Conservation (phyloP, 1,140 invertebrate species). For the Philopotamus ludificatus region DNA sequence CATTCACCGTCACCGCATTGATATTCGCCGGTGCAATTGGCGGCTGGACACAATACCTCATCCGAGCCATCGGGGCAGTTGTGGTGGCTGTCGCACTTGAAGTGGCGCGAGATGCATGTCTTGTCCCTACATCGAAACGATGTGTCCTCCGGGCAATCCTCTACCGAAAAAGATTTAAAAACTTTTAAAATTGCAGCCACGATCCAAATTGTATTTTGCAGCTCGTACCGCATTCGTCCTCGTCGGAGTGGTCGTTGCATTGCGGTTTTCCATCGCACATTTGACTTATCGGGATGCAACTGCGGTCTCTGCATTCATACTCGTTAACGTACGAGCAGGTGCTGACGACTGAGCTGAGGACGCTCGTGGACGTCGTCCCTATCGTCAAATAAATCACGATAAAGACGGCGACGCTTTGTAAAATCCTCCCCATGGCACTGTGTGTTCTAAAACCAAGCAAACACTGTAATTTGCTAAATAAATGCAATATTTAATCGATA, state of each 20-base stretch:
- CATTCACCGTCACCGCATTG: slow-evolving; percentile 59
- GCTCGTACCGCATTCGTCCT: slow-evolving; percentile 61
- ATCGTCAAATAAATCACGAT: not conserved
- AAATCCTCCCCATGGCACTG: not conserved
- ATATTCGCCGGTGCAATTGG: slow-evolving; percentile 43
- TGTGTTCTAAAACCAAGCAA: not conserved
- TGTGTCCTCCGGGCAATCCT: slow-evolving; percentile 26
- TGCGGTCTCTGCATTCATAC: slow-evolving; percentile 58
- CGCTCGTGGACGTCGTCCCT: not conserved
- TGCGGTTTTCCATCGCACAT: slow-evolving; percentile 62
- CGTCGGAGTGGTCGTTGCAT: slow-evolving; percentile 65
- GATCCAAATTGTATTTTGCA: slow-evolving; percentile 24
- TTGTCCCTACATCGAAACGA: slow-evolving; percentile 26
- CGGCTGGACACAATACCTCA: slow-evolving; percentile 48
- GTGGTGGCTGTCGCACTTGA: slow-evolving; percentile 52
- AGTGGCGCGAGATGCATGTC: slow-evolving; percentile 43
- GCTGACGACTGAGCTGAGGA: not conserved
- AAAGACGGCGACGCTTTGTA: not conserved
- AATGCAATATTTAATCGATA: not conserved
- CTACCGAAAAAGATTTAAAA: not conserved
- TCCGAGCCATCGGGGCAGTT: slow-evolving; percentile 66
- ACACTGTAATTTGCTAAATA: not conserved
- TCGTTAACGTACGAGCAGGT: slow-evolving; percentile 40
- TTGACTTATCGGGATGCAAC: slow-evolving; percentile 56
- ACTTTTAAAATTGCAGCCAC: not conserved